Evolutionary conservation across 2,888 invertebrate genomes (phyloP).

Genomic region (Cephus runcator): DNA sequence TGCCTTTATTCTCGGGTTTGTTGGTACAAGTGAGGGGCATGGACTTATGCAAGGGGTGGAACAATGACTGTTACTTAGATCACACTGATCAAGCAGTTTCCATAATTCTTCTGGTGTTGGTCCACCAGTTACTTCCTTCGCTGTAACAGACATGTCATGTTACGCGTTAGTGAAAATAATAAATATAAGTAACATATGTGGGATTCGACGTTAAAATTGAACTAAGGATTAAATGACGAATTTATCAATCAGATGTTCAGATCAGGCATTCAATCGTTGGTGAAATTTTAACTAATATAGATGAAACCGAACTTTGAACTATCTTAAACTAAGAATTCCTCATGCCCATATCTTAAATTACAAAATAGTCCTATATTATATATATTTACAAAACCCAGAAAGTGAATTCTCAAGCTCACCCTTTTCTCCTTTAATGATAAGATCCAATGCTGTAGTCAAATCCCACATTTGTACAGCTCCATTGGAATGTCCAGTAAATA

Average conservation of each 20-base stretch:
- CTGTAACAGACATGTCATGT: conserved; percentile 52
- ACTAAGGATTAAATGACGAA: not conserved
- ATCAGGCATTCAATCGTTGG: no score
- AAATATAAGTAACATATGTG: not conserved
- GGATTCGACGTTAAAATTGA: not conserved
- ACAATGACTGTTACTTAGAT: conserved; percentile 83
- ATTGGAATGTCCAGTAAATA: conserved; percentile 92
- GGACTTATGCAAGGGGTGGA: conserved; percentile 85
- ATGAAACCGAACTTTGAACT: no score
- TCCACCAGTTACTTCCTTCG: conserved; percentile 80
- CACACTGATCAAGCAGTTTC: conserved; percentile 92
- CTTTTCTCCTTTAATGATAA: conserved; percentile 49
- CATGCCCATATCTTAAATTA: no score
- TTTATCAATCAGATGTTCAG: not conserved
- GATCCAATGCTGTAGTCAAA: conserved; percentile 92
- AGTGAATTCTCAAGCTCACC: conserved; percentile 49
- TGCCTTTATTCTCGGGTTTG: conserved; percentile 67
- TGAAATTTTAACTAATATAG: no score
- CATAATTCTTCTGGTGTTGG: conserved; percentile 92
- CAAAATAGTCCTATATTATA: not conserved
- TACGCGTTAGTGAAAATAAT: not conserved
- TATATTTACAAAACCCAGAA: not conserved
- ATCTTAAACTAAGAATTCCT: no score
- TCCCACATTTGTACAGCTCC: conserved; percentile 99
- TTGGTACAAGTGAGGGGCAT: conserved; percentile 70